These are phyloP conservation scores for Litocranius walleri DNA, from an alignment of 2,113 vertebrate genomes.

Conservation along the genomic window DNA sequence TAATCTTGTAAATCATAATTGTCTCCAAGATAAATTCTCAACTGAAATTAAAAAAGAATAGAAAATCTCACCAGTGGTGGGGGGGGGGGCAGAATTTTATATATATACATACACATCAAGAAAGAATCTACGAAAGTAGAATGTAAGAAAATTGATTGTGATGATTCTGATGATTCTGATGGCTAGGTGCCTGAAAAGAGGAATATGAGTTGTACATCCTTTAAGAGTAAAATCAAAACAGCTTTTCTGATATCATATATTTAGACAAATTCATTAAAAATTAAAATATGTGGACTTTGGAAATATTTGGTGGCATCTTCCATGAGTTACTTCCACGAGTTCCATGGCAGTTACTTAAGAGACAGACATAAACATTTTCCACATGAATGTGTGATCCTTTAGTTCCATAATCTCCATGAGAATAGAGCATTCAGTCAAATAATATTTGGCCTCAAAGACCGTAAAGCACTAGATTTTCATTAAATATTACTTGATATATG, in stretches of 20 bases:
- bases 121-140: neutral
- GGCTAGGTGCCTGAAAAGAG: neutral
- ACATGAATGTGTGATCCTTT: neutral
- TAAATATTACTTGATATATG: neutral
- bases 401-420: neutral
- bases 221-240: neutral
- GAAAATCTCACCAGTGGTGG: neutral
- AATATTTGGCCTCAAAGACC: neutral
- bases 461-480: neutral
- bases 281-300: neutral
- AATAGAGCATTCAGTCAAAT: neutral
- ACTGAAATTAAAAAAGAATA: neutral
- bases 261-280: neutral
- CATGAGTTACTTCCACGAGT: neutral
- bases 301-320: neutral
- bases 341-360: neutral
- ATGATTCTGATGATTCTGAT: neutral
- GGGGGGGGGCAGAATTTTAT: neutral
- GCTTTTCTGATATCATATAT: neutral
- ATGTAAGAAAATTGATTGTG: neutral
- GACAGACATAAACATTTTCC: neutral
- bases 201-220: neutral
- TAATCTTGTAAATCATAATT: neutral
- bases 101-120: neutral
- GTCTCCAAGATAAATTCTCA: neutral